Conservation (phyloP, 2,888 invertebrate species). For the Temnothorax unifasciatus region DNA sequence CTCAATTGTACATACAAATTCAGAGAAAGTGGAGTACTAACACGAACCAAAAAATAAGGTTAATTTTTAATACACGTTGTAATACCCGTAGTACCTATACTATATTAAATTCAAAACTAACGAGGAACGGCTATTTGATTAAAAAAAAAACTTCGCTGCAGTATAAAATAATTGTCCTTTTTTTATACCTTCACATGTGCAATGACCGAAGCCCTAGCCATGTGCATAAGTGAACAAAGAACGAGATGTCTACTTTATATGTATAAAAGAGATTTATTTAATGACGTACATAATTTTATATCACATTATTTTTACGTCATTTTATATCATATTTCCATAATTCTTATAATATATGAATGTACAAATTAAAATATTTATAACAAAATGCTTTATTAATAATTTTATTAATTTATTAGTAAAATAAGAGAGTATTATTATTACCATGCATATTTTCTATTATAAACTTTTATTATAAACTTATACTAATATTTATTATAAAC, state of each 20-base stretch:
- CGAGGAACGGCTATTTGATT: background rate
- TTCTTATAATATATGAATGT: background rate
- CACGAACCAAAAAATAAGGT: background rate
- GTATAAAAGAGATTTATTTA: background rate
- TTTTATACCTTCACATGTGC: slow-evolving; percentile 3
- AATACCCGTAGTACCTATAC: background rate
- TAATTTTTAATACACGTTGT: background rate
- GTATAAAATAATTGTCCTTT: background rate
- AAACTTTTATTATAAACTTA: background rate
- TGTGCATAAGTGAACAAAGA: background rate
- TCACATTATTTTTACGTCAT: background rate
- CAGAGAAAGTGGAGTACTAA: background rate
- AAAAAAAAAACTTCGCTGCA: background rate
- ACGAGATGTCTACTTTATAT: background rate
- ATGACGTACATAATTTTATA: background rate
- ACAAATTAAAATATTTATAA: background rate
- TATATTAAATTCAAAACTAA: background rate
- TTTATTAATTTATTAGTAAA: background rate
- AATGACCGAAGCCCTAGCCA: slow-evolving; percentile 8
- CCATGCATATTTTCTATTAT: background rate
- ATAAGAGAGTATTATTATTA: background rate
- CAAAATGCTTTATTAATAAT: background rate
- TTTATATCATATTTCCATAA: background rate
- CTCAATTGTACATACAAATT: background rate
- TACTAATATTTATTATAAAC: too few species aligned